Percentiles rank a stretch among this genome's conserved stretches.
These are phyloP conservation scores for Fissipunctia ypsillon DNA, from an alignment of 2,888 invertebrate genomes.

Conservation along the genomic window DNA sequence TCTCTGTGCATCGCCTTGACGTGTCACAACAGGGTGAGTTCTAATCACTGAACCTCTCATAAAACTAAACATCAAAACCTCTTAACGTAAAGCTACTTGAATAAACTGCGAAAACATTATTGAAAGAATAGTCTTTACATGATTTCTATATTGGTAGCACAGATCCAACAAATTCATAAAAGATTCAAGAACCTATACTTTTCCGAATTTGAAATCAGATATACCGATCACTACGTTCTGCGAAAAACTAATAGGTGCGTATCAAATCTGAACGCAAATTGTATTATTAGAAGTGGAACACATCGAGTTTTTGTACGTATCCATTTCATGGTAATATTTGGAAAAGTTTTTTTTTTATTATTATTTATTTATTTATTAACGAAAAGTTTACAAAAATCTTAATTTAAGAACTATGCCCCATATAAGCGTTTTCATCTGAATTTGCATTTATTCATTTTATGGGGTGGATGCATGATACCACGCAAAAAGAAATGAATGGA, in stretches of 20 bases:
- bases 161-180: background rate
- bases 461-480: background rate
- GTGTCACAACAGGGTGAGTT: constrained; percentile 32
- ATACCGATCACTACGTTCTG: constrained; percentile 5
- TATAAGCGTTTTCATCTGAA: no score
- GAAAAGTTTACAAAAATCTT: no score
- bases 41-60: constrained; percentile 10
- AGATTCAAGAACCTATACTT: background rate
- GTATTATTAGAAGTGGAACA: constrained; percentile 21
- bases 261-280: constrained; percentile 17
- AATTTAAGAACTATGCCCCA: no score
- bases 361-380: no score
- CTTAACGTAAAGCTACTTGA: background rate
- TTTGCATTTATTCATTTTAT: background rate
- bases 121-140: background rate
- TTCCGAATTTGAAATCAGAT: constrained; percentile 1
- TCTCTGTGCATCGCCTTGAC: constrained; percentile 52
- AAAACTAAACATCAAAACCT: background rate
- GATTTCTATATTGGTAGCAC: background rate
- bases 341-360: no score
- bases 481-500: no score
- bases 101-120: background rate
- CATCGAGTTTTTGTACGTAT: background rate
- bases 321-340: background rate
- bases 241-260: constrained; percentile 1